phyloP scores from a whole-genome alignment of 2,113 vertebrate species.

The Pitta sordida region DNA sequence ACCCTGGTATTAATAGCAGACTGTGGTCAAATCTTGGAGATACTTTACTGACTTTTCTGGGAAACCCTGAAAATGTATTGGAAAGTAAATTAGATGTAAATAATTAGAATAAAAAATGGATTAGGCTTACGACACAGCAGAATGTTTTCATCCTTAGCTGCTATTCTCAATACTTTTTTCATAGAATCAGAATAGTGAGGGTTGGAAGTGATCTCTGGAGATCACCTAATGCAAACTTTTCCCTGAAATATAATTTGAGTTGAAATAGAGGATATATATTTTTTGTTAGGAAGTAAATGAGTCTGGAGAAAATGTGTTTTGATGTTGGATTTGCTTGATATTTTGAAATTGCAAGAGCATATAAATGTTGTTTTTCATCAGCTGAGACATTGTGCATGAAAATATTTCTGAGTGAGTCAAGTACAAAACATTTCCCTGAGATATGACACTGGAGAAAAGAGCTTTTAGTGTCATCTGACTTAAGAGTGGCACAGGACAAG shows the following conservation, averaged over 20 bases:
- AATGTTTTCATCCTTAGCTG: background rate
- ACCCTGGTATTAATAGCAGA: background rate
- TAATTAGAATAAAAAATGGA: background rate
- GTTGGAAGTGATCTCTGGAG: background rate
- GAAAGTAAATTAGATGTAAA: background rate
- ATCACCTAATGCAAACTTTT: background rate
- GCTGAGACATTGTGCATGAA: background rate
- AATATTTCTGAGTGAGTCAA: background rate
- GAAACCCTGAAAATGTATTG: background rate
- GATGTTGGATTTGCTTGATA: background rate
- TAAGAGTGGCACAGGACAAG: background rate
- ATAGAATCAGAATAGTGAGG: background rate
- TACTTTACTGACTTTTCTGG: background rate
- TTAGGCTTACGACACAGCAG: background rate
- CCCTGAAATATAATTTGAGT: background rate
- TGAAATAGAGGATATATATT: background rate
- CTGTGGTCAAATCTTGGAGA: background rate
- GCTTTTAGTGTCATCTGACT: fast-evolving
- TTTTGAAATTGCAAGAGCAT: background rate
- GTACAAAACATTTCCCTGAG: background rate
- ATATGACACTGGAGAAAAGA: background rate
- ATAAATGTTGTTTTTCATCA: background rate
- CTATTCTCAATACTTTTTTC: background rate
- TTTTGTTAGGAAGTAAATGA: background rate
- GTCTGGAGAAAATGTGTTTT: background rate